These are phyloP conservation scores for Sorex araneus DNA, from an alignment of 2,113 vertebrate species.

Conservation along the genomic window DNA sequence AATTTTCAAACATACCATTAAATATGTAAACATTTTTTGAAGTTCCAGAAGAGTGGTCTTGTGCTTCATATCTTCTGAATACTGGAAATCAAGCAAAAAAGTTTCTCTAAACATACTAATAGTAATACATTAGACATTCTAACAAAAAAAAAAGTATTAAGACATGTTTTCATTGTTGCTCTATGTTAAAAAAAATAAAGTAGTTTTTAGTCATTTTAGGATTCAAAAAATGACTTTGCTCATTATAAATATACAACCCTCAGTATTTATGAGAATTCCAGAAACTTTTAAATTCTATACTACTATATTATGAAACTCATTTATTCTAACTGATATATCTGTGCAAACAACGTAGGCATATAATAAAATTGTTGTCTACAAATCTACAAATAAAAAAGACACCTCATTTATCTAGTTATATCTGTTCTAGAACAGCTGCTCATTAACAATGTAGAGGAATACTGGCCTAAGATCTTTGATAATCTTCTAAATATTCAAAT, in stretches of 20 bases:
- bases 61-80: conserved; percentile 99
- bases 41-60: conserved; percentile 99
- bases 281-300: too few relatives aligned
- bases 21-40: conserved; percentile 99
- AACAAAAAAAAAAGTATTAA: conserved; percentile 41
- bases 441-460: not conserved
- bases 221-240: too few relatives aligned
- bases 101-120: conserved; percentile 30
- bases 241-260: too few relatives aligned
- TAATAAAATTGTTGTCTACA: not conserved
- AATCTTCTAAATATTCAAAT: conserved; percentile 10
- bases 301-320: too few relatives aligned
- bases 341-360: conserved; percentile 7
- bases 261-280: too few relatives aligned
- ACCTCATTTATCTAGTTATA: not conserved
- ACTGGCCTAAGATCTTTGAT: not conserved
- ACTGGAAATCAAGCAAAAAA: conserved; percentile 88
- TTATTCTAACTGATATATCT: too few relatives aligned
- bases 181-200: not conserved
- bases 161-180: conserved; percentile 7
- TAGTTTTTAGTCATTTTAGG: too few relatives aligned
- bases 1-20: conserved; percentile 93
- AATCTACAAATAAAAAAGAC: not conserved
- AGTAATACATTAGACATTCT: not conserved
- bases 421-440: not conserved